phyloP scores from a whole-genome alignment of 2,888 invertebrate genomes.

The Euclidia mi region DNA sequence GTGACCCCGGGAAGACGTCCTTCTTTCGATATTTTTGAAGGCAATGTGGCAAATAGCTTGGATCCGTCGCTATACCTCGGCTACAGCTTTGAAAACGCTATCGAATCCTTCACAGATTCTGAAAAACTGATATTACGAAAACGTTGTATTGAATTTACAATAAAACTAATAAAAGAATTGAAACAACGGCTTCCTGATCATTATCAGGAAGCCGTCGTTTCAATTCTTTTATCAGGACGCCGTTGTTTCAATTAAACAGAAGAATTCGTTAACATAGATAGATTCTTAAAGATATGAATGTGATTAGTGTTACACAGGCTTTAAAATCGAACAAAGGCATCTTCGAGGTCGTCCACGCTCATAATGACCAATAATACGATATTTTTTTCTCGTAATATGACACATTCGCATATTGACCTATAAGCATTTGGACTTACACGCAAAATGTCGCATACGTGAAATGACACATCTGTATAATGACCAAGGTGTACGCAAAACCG shows the following conservation, averaged over 20 bases:
- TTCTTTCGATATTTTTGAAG: constrained; percentile 12
- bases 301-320: constrained; percentile 9
- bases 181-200: constrained; percentile 26
- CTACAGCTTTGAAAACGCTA: constrained; percentile 7
- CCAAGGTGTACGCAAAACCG: no score
- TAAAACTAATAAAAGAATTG: constrained; percentile 28
- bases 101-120: not conserved
- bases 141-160: constrained; percentile 12
- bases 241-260: no score
- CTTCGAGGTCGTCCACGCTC: no score
- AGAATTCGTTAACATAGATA: no score
- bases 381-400: no score
- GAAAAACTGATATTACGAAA: not conserved
- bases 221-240: no score
- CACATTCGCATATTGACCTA: not conserved
- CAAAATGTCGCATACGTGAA: no score
- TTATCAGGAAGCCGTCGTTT: no score
- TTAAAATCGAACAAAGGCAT: constrained; percentile 13
- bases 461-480: no score
- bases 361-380: no score
- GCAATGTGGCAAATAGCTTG: constrained; percentile 14
- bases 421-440: no score
- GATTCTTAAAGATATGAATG: constrained; percentile 13
- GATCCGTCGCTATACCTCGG: constrained; percentile 18
- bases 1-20: not conserved